These are phyloP conservation scores for Rynchops niger DNA, from an alignment of 2,113 vertebrate genomes.

Conservation along the genomic window DNA sequence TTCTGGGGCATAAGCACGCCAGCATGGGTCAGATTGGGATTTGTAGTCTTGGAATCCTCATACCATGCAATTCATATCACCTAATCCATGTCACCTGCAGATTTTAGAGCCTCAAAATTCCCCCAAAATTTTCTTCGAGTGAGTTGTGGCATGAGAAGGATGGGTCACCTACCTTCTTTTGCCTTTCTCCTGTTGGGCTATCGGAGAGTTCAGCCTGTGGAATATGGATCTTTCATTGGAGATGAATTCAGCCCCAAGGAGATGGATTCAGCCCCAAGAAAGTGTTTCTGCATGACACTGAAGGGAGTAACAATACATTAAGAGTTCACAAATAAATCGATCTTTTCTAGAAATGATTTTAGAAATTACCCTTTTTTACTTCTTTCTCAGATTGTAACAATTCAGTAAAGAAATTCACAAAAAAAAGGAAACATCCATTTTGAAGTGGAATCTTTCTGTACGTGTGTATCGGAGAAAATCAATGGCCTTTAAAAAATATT, in stretches of 20 bases:
- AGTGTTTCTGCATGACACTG: not conserved
- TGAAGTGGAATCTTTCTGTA: not conserved
- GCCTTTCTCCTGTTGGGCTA: not conserved
- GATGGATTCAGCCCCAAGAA: not conserved
- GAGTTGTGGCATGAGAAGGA: not conserved
- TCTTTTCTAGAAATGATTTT: not conserved
- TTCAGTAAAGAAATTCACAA: not conserved
- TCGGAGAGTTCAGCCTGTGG: not conserved
- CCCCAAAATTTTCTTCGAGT: not conserved
- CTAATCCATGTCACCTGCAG: not conserved
- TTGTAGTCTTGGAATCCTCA: not conserved
- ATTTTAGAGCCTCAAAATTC: not conserved
- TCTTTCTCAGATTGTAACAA: not conserved
- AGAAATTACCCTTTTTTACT: fast-evolving
- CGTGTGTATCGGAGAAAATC: not conserved
- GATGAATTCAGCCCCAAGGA: not conserved
- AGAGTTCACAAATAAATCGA: not conserved
- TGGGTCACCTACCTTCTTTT: not conserved
- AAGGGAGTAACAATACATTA: not conserved
- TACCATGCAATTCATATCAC: not conserved
- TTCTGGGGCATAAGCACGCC: fast-evolving
- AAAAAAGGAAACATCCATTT: not conserved
- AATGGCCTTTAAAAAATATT: not conserved
- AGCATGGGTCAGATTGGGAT: not conserved
- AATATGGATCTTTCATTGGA: not conserved